A percentile compares a stretch with the other conserved stretches of the same genome.
phyloP scores from a whole-genome alignment of 2,113 vertebrate species.

The Apus apus region DNA sequence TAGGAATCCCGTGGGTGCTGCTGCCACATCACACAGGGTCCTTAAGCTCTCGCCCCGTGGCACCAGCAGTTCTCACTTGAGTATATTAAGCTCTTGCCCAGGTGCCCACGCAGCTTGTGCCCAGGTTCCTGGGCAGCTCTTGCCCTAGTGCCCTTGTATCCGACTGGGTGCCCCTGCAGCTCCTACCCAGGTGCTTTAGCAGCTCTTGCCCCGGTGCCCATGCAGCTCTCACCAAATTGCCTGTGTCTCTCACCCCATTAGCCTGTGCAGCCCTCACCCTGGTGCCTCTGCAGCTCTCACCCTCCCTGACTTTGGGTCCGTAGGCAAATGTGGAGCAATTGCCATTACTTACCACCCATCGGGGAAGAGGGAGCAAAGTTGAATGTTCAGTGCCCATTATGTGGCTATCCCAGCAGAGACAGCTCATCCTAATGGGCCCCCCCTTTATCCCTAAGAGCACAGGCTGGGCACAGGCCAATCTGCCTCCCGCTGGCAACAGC shows the following conservation, averaged over 20 bases:
- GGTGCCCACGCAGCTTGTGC: rapidly evolving
- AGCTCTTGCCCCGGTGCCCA: rapidly evolving
- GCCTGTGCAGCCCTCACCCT: too few species aligned
- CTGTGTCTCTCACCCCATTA: rapidly evolving
- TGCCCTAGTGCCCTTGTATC: rapidly evolving
- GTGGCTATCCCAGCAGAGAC: not conserved
- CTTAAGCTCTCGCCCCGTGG: too few species aligned
- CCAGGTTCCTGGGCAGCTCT: rapidly evolving
- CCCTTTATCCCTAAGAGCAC: conserved; percentile 12
- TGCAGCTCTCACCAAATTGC: not conserved
- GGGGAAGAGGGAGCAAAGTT: not conserved
- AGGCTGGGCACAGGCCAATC: conserved; percentile 30
- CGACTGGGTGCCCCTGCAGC: too few species aligned
- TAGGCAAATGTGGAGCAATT: not conserved
- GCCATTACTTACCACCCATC: not conserved
- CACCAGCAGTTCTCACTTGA: not conserved
- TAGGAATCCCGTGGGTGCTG: not conserved
- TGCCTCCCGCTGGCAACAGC: not conserved
- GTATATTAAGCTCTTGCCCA: too few species aligned
- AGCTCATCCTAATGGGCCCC: conserved; percentile 36
- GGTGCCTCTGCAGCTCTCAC: rapidly evolving
- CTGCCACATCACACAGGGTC: not conserved
- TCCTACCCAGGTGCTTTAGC: rapidly evolving
- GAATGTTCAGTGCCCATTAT: conserved; percentile 12
- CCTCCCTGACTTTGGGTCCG: not conserved